These are phyloP conservation scores for Smutsia temminckii DNA, from an alignment of 2,797 vertebrate genomes.

Conservation along the genomic window DNA sequence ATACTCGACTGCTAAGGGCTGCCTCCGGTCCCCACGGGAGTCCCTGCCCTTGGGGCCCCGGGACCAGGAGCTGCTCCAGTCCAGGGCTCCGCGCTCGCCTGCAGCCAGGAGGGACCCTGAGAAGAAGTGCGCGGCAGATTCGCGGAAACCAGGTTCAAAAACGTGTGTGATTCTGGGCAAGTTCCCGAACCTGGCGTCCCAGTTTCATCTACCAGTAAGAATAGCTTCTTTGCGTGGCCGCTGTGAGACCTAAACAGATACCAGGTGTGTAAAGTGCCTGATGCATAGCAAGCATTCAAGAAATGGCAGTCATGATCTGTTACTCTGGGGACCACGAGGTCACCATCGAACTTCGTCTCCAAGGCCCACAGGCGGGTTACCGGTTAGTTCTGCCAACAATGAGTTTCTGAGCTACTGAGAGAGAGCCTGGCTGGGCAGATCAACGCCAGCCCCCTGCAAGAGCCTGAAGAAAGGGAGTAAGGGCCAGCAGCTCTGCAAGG, in stretches of 20 bases:
- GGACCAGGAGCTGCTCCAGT: too few relatives aligned
- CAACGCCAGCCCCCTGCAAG: background rate
- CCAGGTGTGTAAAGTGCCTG: background rate
- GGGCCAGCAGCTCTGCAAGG: background rate
- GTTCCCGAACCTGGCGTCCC: background rate
- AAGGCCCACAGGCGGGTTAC: background rate
- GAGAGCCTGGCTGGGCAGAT: background rate
- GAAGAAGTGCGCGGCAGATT: background rate
- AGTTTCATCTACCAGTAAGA: conserved; percentile 26
- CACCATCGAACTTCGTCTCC: background rate
- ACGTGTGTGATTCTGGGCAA: background rate
- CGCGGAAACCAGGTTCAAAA: background rate
- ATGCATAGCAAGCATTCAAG: background rate
- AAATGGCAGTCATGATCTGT: background rate
- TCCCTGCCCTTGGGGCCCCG: background rate
- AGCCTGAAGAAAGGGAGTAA: background rate
- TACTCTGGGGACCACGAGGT: background rate
- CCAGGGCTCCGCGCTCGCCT: rapidly evolving
- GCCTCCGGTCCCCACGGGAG: rapidly evolving
- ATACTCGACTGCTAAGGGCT: rapidly evolving
- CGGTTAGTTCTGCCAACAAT: background rate
- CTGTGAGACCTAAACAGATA: background rate
- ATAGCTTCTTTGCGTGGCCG: background rate
- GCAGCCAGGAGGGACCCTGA: background rate
- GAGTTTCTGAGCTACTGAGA: background rate